A percentile compares a stretch with the other conserved stretches of the same genome.
Conservation (phyloP, 2,888 invertebrate species). For the Meandrusa payeni region DNA sequence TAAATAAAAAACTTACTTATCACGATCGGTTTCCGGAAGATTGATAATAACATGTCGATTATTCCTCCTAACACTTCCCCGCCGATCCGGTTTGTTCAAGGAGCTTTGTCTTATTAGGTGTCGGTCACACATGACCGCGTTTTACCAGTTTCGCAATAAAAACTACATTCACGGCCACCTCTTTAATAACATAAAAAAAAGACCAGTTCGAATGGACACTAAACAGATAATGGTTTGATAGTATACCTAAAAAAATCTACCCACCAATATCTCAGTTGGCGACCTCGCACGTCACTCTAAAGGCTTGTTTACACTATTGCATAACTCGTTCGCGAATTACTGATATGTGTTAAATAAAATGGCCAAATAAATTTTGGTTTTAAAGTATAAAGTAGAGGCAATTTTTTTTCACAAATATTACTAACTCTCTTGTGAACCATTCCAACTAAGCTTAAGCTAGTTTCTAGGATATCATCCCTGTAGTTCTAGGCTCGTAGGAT, state of each 20-base stretch:
- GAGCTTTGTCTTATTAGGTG: constrained; percentile 55
- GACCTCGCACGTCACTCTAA: constrained; percentile 31
- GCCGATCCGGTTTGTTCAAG: constrained; percentile 43
- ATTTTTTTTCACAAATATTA: too few relatives aligned
- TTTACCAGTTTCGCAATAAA: constrained; percentile 17
- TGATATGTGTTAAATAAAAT: neutral
- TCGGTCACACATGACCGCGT: constrained; percentile 53
- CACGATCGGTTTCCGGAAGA: constrained; percentile 48
- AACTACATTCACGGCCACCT: constrained; percentile 2
- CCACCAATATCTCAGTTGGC: constrained; percentile 26
- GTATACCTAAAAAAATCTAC: constrained; percentile 28
- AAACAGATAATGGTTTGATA: constrained; percentile 25
- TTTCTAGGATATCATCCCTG: too few relatives aligned
- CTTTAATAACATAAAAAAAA: neutral
- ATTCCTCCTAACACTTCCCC: constrained; percentile 37
- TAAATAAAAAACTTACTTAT: constrained; percentile 45
- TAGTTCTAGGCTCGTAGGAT: too few relatives aligned
- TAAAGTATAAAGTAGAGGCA: too few relatives aligned
- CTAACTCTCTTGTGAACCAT: too few relatives aligned
- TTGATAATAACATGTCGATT: constrained; percentile 58
- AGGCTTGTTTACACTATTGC: constrained; percentile 29
- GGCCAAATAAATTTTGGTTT: too few relatives aligned
- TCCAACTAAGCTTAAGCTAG: too few relatives aligned
- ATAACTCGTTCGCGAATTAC: neutral
- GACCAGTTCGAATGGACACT: constrained; percentile 29